These are phyloP conservation scores for Nomada ferruginata DNA, from an alignment of 2,888 invertebrate species.

Conservation along the genomic window DNA sequence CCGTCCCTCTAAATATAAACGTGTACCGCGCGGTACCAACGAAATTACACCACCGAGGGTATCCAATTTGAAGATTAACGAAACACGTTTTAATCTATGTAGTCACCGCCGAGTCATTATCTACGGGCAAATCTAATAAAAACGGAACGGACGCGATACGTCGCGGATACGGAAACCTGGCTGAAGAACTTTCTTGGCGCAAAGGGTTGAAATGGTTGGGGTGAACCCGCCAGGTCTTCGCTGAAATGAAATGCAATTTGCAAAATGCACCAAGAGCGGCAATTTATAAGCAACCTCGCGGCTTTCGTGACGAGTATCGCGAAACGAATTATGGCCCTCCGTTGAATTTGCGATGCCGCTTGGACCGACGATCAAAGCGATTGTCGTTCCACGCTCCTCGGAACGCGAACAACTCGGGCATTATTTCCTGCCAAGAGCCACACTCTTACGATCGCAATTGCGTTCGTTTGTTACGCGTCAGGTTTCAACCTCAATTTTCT, in stretches of 20 bases:
- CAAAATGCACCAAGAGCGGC: not conserved
- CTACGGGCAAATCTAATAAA: not conserved
- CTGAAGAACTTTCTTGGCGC: not conserved
- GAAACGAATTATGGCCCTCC: conserved; percentile 2
- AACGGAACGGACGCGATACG: not conserved
- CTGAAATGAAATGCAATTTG: not conserved
- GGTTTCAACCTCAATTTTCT: conserved; percentile 37
- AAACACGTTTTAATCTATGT: not conserved
- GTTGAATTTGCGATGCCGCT: not conserved
- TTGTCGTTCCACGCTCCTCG: conserved; percentile 6
- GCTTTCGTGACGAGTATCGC: not conserved
- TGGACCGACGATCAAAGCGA: not conserved
- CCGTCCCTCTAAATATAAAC: not conserved
- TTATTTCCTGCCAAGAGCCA: not conserved
- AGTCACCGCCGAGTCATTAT: not conserved
- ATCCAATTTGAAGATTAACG: not conserved
- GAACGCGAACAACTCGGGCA: not conserved
- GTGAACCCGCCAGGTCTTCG: no score
- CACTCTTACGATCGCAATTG: conserved; percentile 28
- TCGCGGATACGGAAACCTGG: not conserved
- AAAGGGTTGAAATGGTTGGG: not conserved
- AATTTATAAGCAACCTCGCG: conserved; percentile 6
- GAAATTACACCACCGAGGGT: not conserved
- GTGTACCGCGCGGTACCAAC: not conserved
- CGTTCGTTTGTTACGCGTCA: conserved; percentile 50